A percentile compares a stretch with the other conserved stretches of the same genome.
Evolutionary conservation across 2,797 vertebrate species (phyloP).

Genomic region (Phoebastria nigripes): DNA sequence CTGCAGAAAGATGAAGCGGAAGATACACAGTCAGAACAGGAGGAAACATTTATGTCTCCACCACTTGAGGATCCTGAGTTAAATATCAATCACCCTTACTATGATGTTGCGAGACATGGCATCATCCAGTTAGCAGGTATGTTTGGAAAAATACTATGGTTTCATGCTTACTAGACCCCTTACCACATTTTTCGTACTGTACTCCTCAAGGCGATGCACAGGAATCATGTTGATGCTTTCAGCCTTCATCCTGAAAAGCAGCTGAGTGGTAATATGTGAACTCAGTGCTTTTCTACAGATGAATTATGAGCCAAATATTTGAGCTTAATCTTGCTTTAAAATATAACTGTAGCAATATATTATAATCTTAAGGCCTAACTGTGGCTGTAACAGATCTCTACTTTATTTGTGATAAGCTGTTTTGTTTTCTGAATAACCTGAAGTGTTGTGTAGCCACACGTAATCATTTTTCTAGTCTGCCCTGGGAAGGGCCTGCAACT

Average conservation of each 20-base stretch:
- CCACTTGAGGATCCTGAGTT: background rate
- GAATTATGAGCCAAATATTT: background rate
- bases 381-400: background rate
- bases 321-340: background rate
- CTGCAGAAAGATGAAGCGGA: slow-evolving; percentile 74
- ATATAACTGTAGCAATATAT: background rate
- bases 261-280: background rate
- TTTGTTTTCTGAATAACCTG: background rate
- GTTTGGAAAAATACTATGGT: background rate
- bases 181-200: background rate
- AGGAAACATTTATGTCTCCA: background rate
- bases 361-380: background rate
- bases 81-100: slow-evolving; percentile 80
- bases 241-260: background rate
- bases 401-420: background rate
- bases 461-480: background rate
- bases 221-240: background rate
- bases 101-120: slow-evolving; percentile 85
- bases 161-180: background rate
- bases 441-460: background rate
- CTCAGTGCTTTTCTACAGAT: background rate
- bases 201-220: background rate
- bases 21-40: background rate
- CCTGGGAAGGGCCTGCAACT: background rate
- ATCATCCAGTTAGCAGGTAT: slow-evolving; percentile 86